A percentile compares a stretch with the other conserved stretches of the same genome.
These are phyloP conservation scores for Chorisops tibialis DNA, from an alignment of 2,888 invertebrate genomes.

Conservation along the genomic window DNA sequence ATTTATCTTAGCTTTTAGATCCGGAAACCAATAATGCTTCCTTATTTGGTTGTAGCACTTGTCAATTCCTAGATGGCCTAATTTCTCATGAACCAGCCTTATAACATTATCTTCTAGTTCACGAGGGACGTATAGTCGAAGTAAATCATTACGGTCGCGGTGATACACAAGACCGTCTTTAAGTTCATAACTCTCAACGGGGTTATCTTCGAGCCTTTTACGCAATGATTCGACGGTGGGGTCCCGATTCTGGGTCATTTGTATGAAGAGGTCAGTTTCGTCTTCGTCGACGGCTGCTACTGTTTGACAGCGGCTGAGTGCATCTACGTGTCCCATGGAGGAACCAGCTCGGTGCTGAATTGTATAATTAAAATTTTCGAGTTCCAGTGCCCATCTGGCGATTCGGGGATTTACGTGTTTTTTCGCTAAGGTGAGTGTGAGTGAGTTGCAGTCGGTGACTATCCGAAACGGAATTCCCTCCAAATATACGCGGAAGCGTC, in stretches of 20 bases:
- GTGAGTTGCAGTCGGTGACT: conserved; percentile 39
- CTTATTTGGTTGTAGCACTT: no score
- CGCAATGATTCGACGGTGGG: conserved; percentile 29
- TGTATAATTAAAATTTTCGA: conserved; percentile 31
- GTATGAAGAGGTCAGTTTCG: no score
- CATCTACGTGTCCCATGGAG: conserved; percentile 40
- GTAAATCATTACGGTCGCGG: not conserved
- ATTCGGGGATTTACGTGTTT: conserved; percentile 35
- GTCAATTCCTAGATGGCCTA: no score
- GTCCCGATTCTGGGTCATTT: conserved; percentile 23
- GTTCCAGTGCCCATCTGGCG: conserved; percentile 27
- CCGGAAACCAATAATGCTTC: conserved; percentile 43
- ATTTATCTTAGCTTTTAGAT: conserved; percentile 31
- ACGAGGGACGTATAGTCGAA: conserved; percentile 28
- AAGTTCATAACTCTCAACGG: not conserved
- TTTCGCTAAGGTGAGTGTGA: conserved; percentile 31
- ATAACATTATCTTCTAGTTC: conserved; percentile 30
- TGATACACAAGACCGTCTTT: conserved; percentile 4
- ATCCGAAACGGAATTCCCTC: conserved; percentile 38
- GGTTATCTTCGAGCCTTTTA: not conserved
- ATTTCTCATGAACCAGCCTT: no score
- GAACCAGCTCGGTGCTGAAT: conserved; percentile 29
- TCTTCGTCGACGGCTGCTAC: no score
- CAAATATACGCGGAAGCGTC: conserved; percentile 39
- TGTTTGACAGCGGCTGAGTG: conserved; percentile 34